Percentiles rank a stretch among this genome's conserved stretches.
These are phyloP conservation scores for Eulemur albifrons DNA, from an alignment of 2,797 vertebrate species.

Conservation along the genomic window DNA sequence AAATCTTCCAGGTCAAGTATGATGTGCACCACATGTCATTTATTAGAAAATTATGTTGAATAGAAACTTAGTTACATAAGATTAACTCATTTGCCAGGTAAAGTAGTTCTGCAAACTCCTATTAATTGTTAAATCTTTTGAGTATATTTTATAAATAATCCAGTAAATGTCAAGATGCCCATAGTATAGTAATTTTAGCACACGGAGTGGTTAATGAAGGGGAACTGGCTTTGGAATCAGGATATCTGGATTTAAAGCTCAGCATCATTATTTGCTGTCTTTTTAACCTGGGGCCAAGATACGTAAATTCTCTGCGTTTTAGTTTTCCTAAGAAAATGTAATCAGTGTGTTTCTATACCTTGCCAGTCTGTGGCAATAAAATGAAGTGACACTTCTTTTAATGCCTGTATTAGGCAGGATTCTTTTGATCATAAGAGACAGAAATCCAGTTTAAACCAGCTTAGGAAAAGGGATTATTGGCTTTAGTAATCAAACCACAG, in stretches of 20 bases:
- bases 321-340: not conserved
- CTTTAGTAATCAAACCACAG: not conserved
- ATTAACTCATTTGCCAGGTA: constrained; percentile 8
- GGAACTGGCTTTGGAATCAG: not conserved
- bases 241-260: not conserved
- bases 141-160: constrained; percentile 38
- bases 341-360: not conserved
- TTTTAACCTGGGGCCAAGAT: not conserved
- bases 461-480: not conserved
- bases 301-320: not conserved
- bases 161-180: not conserved
- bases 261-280: not conserved
- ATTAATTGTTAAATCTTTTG: constrained; percentile 6
- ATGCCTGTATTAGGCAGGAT: not conserved
- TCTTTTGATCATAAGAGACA: not conserved
- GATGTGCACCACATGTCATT: not conserved
- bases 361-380: not conserved
- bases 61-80: constrained; percentile 20
- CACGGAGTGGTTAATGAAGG: not conserved
- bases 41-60: constrained; percentile 6
- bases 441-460: not conserved
- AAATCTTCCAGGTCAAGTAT: not conserved
- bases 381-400: not conserved
- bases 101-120: not conserved
- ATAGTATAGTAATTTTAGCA: not conserved